phyloP scores from a whole-genome alignment of 2,113 vertebrate genomes.

The Nanorana parkeri region DNA sequence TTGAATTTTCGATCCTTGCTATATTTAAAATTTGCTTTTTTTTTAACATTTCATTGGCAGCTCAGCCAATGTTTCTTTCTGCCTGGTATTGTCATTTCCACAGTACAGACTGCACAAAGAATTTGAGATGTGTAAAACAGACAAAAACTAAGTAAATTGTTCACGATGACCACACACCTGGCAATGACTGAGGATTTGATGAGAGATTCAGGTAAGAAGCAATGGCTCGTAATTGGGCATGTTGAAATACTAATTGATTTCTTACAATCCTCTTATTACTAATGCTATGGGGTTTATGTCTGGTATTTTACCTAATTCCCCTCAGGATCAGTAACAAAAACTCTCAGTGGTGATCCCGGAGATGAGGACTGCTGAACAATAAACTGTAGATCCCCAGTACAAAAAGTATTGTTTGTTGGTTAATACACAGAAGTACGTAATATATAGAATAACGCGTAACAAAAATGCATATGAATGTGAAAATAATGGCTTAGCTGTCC shows the following conservation, averaged over 20 bases:
- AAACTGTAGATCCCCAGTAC: not conserved
- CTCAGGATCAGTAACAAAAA: conserved; percentile 31
- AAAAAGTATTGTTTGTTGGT: not conserved
- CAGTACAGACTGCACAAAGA: no score
- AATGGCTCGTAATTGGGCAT: conserved; percentile 4
- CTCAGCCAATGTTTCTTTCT: no score
- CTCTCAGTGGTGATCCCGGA: conserved; percentile 27
- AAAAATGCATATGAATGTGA: not conserved
- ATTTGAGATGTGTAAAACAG: no score
- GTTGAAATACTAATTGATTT: conserved; percentile 43
- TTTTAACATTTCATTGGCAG: no score
- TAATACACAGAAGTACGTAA: not conserved
- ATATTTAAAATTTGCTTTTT: no score
- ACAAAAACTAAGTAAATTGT: not conserved
- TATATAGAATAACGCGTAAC: not conserved
- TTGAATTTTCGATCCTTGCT: no score
- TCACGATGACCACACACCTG: conserved; percentile 22
- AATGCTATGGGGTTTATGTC: conserved; percentile 37
- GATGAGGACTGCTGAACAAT: conserved; percentile 14
- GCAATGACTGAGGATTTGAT: conserved; percentile 20
- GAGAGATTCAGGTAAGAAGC: conserved; percentile 41
- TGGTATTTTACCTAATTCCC: conserved; percentile 37
- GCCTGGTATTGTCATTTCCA: no score
- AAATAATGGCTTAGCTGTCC: no score
- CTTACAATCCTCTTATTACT: conserved; percentile 43